A percentile compares a stretch with the other conserved stretches of the same genome.
phyloP scores from a whole-genome alignment of 1,140 invertebrate species.

The Tetraneura akinire region DNA sequence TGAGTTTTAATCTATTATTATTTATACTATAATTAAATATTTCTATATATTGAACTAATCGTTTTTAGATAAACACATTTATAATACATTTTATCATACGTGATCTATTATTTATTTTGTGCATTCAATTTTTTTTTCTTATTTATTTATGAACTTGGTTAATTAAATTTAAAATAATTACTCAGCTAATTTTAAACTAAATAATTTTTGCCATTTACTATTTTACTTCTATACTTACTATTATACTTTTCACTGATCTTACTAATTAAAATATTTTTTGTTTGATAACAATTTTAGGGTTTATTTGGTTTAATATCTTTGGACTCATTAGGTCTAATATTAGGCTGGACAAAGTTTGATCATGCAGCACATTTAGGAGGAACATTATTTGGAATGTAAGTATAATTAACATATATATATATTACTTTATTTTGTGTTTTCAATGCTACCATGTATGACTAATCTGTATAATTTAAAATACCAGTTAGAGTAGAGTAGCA shows the following conservation, averaged over 20 bases:
- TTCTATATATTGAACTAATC: neutral
- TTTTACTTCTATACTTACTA: neutral
- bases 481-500: too few relatives aligned
- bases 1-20: constrained; percentile 62
- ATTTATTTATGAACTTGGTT: constrained; percentile 41
- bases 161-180: constrained; percentile 45
- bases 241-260: neutral
- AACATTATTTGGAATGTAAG: constrained; percentile 87
- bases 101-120: neutral
- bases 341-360: constrained; percentile 92
- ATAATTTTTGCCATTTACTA: neutral
- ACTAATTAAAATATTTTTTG: neutral
- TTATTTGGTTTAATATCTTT: constrained; percentile 82
- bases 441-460: too few relatives aligned
- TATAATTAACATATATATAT: constrained; percentile 41
- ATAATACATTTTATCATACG: neutral
- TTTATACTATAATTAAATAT: neutral
- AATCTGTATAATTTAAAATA: too few relatives aligned
- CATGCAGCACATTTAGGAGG: constrained; percentile 98
- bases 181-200: constrained; percentile 52
- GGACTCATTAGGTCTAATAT: constrained; percentile 77
- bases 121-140: neutral
- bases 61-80: neutral
- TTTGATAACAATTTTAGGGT: constrained; percentile 64
- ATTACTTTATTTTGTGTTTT: too few relatives aligned